Evolutionary conservation across 2,888 invertebrate species (phyloP).

Genomic region (Heliconius cydno): DNA sequence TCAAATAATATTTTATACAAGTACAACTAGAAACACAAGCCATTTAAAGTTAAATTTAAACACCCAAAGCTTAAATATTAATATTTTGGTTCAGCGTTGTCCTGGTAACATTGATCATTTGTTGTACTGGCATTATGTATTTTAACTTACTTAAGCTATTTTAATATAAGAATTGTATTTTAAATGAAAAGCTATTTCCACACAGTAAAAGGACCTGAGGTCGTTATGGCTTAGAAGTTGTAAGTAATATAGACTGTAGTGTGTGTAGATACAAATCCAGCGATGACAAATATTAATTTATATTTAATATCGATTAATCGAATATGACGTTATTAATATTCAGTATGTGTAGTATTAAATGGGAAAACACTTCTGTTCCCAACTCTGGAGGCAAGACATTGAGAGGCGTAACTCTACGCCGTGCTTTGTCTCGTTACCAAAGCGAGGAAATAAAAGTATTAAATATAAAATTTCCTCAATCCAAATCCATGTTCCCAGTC

Average conservation of each 20-base stretch:
- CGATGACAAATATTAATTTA: too few relatives aligned
- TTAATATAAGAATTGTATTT: background rate
- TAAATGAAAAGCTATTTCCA: background rate
- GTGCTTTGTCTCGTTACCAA: background rate
- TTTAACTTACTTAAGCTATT: conserved; percentile 37
- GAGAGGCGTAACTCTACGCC: background rate
- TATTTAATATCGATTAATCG: too few relatives aligned
- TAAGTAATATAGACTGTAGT: too few relatives aligned
- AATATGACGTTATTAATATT: too few relatives aligned
- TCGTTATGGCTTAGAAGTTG: background rate
- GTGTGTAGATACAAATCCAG: too few relatives aligned
- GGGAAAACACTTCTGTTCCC: too few relatives aligned
- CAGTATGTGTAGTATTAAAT: too few relatives aligned
- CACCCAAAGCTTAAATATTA: conserved; percentile 38
- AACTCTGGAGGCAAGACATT: too few relatives aligned
- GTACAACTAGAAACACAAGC: background rate
- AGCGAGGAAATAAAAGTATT: background rate
- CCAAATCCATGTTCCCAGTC: too few relatives aligned
- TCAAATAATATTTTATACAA: background rate
- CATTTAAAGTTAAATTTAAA: conserved; percentile 9
- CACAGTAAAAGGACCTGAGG: background rate
- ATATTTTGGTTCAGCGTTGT: conserved; percentile 47
- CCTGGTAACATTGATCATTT: conserved; percentile 49
- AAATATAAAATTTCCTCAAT: background rate
- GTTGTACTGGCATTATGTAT: conserved; percentile 34